Base-by-base conservation (phyloP, 2,113 vertebrate genomes). In the Python bivittatus region DNA sequence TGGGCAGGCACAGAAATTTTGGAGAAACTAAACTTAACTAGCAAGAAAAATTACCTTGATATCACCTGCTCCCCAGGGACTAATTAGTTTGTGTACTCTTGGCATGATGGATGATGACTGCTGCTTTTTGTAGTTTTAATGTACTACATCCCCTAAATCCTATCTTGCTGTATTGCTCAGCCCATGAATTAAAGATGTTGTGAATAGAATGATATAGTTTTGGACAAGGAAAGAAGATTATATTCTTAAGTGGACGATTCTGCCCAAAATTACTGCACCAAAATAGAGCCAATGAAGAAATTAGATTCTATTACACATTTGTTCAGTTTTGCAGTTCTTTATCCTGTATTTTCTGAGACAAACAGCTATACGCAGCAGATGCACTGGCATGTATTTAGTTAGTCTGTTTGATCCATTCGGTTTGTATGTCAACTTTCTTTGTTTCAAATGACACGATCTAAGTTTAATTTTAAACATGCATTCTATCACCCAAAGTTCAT, bases 41-140 rank as follows among this genome's bases (percentile, higher is more conserved):
- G 23, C 44, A 92, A 92, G 93, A 87, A 91, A 94, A 95, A 94
- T 94, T 86, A 72, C 92, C 83, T 64, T 64, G 42, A 60, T 90
- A 86, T 86, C 83, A 53, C 2, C 8, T 27, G 79, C 6, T 91
- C 93, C 48, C 58, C 54, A n/a, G 86, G 89, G 89, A 92, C 89
- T 92, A 90, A 95, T 95, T 93, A 95, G 88, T 44, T 92, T 15
- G 88, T 52, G 48, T 93, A 38, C 83, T 79, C 2, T 6, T 61
- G 89, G 72, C 91, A 92, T 94, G 91, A 92, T 22, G n/a, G 54
- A 91, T 60, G 33, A 60, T 85, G 87, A n/a, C 0, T 25, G 91
- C 44, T 93, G 86, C 64, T 88, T 91, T 84, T 90, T 86, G 91
- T 92, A 84, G 79, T 60, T 88, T 87, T 90, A 0, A 2, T 17